phyloP scores from a whole-genome alignment of 2,888 invertebrate genomes.

The Noctua pronuba region DNA sequence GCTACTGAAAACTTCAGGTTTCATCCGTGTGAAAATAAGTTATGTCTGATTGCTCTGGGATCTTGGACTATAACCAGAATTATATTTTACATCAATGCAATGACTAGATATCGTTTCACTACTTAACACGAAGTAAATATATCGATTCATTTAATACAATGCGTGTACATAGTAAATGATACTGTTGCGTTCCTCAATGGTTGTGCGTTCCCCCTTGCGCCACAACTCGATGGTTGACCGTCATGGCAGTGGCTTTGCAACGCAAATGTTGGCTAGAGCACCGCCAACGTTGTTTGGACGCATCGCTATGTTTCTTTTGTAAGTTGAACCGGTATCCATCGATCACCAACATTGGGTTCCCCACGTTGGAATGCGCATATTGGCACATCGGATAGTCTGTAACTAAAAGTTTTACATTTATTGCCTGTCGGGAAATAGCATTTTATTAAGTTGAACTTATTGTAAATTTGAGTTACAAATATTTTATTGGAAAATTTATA shows the following conservation, averaged over 20 bases:
- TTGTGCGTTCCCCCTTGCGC: conserved; percentile 35
- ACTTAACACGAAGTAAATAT: conserved; percentile 5
- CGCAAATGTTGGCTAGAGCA: conserved; percentile 53
- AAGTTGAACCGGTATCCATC: conserved; percentile 39
- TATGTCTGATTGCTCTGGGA: too few species aligned
- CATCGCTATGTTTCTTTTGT: conserved; percentile 41
- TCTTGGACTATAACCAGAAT: too few species aligned
- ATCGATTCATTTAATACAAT: neutral
- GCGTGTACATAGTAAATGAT: neutral
- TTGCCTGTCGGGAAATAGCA: neutral
- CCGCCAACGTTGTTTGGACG: conserved; percentile 35
- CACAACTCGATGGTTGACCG: conserved; percentile 22
- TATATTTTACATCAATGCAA: conserved; percentile 28
- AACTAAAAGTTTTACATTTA: conserved; percentile 17
- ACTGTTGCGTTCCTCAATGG: conserved; percentile 22
- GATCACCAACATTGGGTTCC: conserved; percentile 46
- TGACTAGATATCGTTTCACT: conserved; percentile 24
- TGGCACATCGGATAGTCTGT: conserved; percentile 31
- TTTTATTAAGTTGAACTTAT: too few species aligned
- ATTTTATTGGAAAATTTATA: neutral
- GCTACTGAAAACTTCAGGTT: too few species aligned
- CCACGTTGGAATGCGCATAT: conserved; percentile 36
- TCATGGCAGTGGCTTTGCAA: conserved; percentile 49
- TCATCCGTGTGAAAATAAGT: too few species aligned
- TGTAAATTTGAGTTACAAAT: too few species aligned